Base-by-base conservation (phyloP, 2,797 vertebrate genomes). In the Tinamus major region DNA sequence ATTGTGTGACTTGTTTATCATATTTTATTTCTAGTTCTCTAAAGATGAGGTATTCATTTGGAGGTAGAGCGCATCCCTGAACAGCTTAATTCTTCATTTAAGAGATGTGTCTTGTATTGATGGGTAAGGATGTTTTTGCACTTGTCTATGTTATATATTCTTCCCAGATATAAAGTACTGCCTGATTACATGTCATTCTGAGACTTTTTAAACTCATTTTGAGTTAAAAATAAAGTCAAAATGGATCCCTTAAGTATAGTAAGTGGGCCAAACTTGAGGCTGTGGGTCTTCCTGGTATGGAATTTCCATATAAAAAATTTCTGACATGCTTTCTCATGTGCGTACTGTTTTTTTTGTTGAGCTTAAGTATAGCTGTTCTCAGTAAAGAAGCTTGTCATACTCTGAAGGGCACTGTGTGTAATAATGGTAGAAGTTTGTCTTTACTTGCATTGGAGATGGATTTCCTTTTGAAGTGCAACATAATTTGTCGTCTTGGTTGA, bases 51-150 rank as follows among this genome's bases (percentile, higher is more conserved):
- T 95, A 72, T 84, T 69, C 67, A 6, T 68, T 87, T 92, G 89
- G 85, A 86, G 85, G 75, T 92, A 90, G 93, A 94, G 58, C 71
- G 79, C 23, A 58, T 92, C 82, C 87, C 62, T 89, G 79, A 93
- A 33, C 65, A 94, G 80, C 79, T 91, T 86, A 62, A 59, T 84
- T 85, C 74, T 79, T 95, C 89, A 6, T 75, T 82, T 58, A 75
- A 79, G 72, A 89, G 92, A 92, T 97, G 81, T 94, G 92, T 92
- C 93, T 72, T 93, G n/a, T 88, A 93, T 95, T 96, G 71, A 91
- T 88, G 76, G 93, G 95, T 96, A 95, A 97, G 96, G 24, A 49
- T 87, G 6, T 21, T 42, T 92, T 79, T 84, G 31, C 8, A 61
- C 51, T 80, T 33, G 9, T 18, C 8, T 90, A n/a, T 0, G 5